Conservation (phyloP, 2,797 vertebrate species). For the Xerus rutilus region DNA sequence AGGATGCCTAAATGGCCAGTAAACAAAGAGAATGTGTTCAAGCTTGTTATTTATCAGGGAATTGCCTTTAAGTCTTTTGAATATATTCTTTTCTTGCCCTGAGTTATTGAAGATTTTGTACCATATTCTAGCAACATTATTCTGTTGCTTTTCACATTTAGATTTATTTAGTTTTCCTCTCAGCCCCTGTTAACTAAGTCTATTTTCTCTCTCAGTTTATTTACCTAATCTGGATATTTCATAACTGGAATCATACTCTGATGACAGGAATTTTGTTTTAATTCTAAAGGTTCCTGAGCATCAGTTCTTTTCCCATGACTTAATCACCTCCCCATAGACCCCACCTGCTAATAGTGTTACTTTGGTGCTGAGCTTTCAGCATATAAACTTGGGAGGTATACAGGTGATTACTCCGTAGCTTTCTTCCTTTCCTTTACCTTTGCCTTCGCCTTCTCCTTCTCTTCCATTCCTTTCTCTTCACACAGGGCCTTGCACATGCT, state of each 20-base stretch:
- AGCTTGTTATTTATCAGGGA: not conserved
- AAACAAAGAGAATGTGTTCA: not conserved
- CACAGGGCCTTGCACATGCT: too few species aligned
- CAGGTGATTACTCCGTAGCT: too few species aligned
- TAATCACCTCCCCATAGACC: not conserved
- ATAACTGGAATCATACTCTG: not conserved
- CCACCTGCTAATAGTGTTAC: too few species aligned
- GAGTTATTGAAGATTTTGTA: not conserved
- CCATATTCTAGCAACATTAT: not conserved
- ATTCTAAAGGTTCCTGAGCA: not conserved
- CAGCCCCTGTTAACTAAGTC: not conserved
- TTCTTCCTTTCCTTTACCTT: too few species aligned
- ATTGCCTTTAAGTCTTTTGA: not conserved
- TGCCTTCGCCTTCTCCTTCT: too few species aligned
- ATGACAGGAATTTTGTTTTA: constrained; percentile 25
- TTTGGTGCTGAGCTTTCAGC: too few species aligned
- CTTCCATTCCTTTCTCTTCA: too few species aligned
- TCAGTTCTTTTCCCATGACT: not conserved
- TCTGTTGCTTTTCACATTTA: constrained; percentile 24
- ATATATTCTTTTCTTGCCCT: not conserved
- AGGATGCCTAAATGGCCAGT: not conserved
- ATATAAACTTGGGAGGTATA: too few species aligned
- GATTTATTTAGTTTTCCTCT: not conserved
- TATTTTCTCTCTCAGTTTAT: not conserved
- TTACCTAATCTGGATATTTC: not conserved